A percentile compares a stretch with the other conserved stretches of the same genome.
Conservation (phyloP, 2,888 invertebrate genomes). For the Theristus sp. region DNA sequence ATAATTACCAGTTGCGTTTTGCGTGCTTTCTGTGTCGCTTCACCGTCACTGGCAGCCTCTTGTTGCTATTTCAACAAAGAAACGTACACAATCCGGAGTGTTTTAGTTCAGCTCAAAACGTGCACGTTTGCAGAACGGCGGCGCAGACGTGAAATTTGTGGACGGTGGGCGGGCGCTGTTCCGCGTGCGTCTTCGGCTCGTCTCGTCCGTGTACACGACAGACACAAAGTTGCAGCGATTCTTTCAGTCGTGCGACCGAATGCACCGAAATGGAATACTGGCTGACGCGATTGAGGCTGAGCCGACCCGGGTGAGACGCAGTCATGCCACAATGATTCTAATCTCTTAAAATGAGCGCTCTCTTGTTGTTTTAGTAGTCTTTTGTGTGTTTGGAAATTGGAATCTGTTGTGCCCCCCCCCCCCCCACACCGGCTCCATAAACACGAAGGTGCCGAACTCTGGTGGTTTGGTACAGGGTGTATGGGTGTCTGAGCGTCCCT, state of each 20-base stretch:
- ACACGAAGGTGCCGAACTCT: too few relatives aligned
- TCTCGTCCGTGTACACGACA: slow-evolving; percentile 69
- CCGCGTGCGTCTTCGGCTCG: slow-evolving; percentile 57
- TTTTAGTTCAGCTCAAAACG: too few relatives aligned
- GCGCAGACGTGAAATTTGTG: slow-evolving; percentile 80
- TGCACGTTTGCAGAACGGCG: too few relatives aligned
- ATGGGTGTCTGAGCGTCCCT: too few relatives aligned
- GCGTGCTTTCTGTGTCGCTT: too few relatives aligned
- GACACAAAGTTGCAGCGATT: slow-evolving; percentile 25
- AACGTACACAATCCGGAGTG: too few relatives aligned
- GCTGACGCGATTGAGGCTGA: slow-evolving; percentile 30
- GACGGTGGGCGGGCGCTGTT: slow-evolving; percentile 75
- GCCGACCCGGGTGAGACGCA: slow-evolving; percentile 37
- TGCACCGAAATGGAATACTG: slow-evolving; percentile 42
- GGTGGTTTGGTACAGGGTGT: too few relatives aligned
- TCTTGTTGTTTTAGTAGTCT: neutral
- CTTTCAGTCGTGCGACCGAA: slow-evolving; percentile 45
- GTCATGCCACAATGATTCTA: neutral
- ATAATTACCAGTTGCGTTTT: too few relatives aligned
- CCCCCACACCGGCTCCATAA: too few relatives aligned
- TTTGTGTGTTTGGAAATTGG: neutral
- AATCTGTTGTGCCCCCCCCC: too few relatives aligned
- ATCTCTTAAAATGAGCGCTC: neutral
- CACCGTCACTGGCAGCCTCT: too few relatives aligned
- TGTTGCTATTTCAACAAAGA: too few relatives aligned